Conservation (phyloP, 2,888 invertebrate species). For the Eudasyphora cyanicolor region DNA sequence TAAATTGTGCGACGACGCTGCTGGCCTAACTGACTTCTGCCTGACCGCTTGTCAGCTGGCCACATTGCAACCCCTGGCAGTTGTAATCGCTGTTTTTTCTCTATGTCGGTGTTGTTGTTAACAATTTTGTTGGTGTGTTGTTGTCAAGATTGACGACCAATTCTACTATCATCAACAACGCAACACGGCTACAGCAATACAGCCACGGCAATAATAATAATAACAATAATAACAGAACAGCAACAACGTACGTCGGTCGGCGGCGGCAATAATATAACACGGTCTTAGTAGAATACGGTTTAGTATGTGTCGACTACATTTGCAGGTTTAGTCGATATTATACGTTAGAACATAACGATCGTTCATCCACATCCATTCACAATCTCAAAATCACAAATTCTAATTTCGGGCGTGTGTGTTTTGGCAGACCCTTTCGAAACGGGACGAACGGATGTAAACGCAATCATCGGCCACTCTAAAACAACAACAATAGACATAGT, state of each 20-base stretch:
- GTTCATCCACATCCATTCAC: not conserved
- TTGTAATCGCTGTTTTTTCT: constrained; percentile 48
- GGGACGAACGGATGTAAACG: not conserved
- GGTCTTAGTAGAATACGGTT: constrained; percentile 68
- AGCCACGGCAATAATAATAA: constrained; percentile 33
- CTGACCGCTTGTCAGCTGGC: not conserved
- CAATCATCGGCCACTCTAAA: not conserved
- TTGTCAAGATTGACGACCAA: constrained; percentile 53
- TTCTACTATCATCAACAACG: constrained; percentile 48
- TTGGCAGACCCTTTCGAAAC: not conserved
- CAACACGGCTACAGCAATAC: constrained; percentile 37
- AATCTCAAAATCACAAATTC: too few species aligned
- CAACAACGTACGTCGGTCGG: not conserved
- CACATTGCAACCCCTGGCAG: constrained; percentile 35
- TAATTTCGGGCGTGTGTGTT: not conserved
- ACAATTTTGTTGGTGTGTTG: constrained; percentile 54
- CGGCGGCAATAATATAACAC: constrained; percentile 37
- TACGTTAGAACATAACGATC: constrained; percentile 69
- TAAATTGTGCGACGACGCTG: not conserved
- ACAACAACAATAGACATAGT: too few species aligned
- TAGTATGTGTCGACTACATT: constrained; percentile 78
- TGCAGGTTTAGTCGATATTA: constrained; percentile 77
- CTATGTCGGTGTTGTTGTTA: constrained; percentile 37
- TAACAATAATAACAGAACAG: constrained; percentile 1
- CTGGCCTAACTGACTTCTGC: constrained; percentile 20